Percentiles rank a stretch among this genome's conserved stretches.
These are phyloP conservation scores for Heterochromis multidens DNA, from an alignment of 2,113 vertebrate species.

Conservation along the genomic window DNA sequence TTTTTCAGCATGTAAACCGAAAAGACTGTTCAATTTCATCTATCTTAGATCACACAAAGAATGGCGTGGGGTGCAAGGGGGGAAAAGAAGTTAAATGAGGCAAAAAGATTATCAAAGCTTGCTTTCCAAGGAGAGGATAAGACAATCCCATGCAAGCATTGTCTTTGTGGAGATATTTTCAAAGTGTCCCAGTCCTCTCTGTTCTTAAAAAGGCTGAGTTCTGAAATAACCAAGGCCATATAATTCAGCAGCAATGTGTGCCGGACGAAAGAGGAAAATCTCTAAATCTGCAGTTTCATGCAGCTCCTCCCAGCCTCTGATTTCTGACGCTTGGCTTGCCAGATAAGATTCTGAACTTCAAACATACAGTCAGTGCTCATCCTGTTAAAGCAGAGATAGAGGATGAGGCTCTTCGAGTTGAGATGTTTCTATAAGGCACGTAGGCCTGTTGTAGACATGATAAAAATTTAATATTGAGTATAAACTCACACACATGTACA, in stretches of 20 bases:
- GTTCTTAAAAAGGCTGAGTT: constrained; percentile 39
- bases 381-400: constrained; percentile 46
- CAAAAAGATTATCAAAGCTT: constrained; percentile 43
- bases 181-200: background rate
- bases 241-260: constrained; percentile 45
- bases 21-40: constrained; percentile 42
- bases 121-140: constrained; percentile 36
- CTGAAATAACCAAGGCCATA: constrained; percentile 14
- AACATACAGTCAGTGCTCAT: constrained; percentile 50
- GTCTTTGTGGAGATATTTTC: constrained; percentile 35
- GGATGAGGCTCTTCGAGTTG: constrained; percentile 4
- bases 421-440: constrained; percentile 12
- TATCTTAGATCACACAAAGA: constrained; percentile 25
- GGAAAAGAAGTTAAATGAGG: constrained; percentile 8
- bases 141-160: constrained; percentile 20
- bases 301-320: constrained; percentile 50
- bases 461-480: constrained; percentile 4
- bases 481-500: background rate
- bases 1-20: constrained; percentile 18
- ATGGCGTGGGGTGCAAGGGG: background rate
- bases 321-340: constrained; percentile 53
- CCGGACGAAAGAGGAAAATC: constrained; percentile 32
- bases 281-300: constrained; percentile 57
- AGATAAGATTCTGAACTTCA: constrained; percentile 67
- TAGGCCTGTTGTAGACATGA: background rate